Percentiles rank a stretch among this genome's conserved stretches.
Evolutionary conservation across 2,797 vertebrate species (phyloP).

Genomic region (Clarias laeviceps): DNA sequence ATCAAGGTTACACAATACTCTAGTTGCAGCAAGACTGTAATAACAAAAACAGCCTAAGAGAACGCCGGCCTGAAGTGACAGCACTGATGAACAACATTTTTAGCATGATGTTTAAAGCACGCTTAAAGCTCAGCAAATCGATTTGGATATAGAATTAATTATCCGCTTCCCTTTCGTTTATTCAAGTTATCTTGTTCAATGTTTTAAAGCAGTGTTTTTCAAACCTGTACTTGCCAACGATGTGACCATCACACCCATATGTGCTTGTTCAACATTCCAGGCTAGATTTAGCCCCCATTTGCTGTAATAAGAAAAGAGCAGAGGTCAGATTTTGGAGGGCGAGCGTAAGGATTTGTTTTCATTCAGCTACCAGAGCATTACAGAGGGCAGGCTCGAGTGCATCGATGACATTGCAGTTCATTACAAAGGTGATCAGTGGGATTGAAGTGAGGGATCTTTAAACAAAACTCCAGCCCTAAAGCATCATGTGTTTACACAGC

Average conservation of each 20-base stretch:
- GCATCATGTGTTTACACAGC: not conserved
- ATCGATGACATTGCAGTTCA: not conserved
- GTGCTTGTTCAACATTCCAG: not conserved
- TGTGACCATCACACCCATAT: not conserved
- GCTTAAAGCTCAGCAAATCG: not conserved
- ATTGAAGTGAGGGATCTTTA: not conserved
- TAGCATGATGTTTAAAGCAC: not conserved
- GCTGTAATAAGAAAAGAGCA: not conserved
- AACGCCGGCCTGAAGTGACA: conserved; percentile 7
- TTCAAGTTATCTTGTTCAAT: not conserved
- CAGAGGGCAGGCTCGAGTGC: not conserved
- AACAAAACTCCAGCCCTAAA: not conserved
- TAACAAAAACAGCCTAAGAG: conserved; percentile 10
- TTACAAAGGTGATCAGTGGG: not conserved
- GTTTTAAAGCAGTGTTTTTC: not conserved
- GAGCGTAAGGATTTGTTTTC: not conserved
- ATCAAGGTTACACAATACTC: conserved; percentile 3
- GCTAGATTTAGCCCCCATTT: not conserved
- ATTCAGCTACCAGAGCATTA: not conserved
- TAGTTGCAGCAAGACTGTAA: conserved; percentile 1
- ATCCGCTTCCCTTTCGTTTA: not conserved
- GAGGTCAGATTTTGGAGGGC: not conserved
- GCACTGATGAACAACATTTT: not conserved
- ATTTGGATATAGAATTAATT: not conserved
- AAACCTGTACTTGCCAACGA: too few species aligned